Evolutionary conservation across 2,113 vertebrate species (phyloP), one percentile per base, ranked within the genome.

Genomic region (Corythaeola cristata): DNA sequence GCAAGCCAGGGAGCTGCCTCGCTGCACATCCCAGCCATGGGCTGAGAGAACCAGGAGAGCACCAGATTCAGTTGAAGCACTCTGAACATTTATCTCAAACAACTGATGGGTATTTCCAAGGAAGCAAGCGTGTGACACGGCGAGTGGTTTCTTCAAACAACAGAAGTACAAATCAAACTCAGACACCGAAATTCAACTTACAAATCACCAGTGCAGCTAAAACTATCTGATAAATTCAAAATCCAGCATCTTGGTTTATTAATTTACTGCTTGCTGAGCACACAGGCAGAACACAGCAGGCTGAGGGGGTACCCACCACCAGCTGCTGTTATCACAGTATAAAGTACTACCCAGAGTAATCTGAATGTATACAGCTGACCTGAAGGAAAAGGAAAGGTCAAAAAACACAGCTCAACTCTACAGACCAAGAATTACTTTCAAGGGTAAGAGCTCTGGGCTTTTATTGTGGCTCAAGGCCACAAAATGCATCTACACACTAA

Each of bases 301-400:
- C 17, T 19, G 7, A 37, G 72, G 32, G 22, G 76, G 58, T 3
- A 15, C 50, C 60, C 85, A 45, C 1, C 3, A 6, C 5, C 64
- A 37, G 14, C 2, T 32, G 52, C 77, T 80, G 55, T 2, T 2
- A 13, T 10, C 56, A 2, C 35, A 27, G 49, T 2, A 9, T 6
- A 3, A 72, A 8, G 30, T 1, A 0, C 45, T 27, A 39, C 68
- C 55, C 11, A 0, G 2, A 69, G 50, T 5, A 18, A 71, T 12
- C 1, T 22, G 18, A 63, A n/a, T 4, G 39, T 11, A 11, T 6
- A 37, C 32, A 74, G 60, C 82, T 49, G 62, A 37, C 63, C 50
- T 76, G 0, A 60, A 55, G 72, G 45, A 52, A 80, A 62, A 45
- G 41, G 56, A 52, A 77, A 87, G 84, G 89, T 28, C 49, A 83